Percentiles rank a stretch among this genome's conserved stretches.
These are phyloP conservation scores for Pionites leucogaster DNA, from an alignment of 2,113 vertebrate species.

Conservation along the genomic window DNA sequence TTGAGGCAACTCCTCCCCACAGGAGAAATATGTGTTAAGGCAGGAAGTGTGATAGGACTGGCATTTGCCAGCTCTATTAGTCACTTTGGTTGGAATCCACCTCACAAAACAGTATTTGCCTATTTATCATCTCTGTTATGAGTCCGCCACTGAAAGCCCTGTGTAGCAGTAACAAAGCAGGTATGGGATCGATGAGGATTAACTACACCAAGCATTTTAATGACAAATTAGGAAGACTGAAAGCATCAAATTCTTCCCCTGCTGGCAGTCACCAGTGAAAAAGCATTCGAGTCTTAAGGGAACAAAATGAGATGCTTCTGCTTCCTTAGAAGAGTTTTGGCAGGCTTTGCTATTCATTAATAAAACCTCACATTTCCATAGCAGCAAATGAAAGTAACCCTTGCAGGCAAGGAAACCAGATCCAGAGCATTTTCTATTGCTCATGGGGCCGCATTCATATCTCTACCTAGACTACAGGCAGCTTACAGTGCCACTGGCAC, in stretches of 20 bases:
- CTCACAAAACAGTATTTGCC: neutral
- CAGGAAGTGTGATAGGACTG: neutral
- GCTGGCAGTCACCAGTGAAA: neutral
- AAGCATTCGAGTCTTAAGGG: neutral
- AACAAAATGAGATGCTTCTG: neutral
- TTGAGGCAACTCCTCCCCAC: neutral
- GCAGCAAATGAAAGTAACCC: neutral
- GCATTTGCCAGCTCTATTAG: neutral
- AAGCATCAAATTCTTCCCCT: neutral
- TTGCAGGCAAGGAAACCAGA: neutral
- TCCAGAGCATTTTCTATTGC: neutral
- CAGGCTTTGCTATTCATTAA: conserved; percentile 8
- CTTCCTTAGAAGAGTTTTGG: neutral
- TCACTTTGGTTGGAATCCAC: neutral
- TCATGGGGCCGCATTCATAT: neutral
- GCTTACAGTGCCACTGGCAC: neutral
- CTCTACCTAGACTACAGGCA: neutral
- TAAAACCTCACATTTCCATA: conserved; percentile 16
- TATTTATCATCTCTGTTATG: neutral
- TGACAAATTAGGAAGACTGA: neutral
- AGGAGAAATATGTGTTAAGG: neutral
- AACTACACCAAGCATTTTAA: neutral
- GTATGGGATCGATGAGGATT: fast-evolving
- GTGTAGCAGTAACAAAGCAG: neutral
- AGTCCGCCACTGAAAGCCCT: neutral